Percentiles rank a stretch among this genome's conserved stretches.
These are phyloP conservation scores for Clanis bilineata DNA, from an alignment of 2,888 invertebrate genomes.

Conservation along the genomic window DNA sequence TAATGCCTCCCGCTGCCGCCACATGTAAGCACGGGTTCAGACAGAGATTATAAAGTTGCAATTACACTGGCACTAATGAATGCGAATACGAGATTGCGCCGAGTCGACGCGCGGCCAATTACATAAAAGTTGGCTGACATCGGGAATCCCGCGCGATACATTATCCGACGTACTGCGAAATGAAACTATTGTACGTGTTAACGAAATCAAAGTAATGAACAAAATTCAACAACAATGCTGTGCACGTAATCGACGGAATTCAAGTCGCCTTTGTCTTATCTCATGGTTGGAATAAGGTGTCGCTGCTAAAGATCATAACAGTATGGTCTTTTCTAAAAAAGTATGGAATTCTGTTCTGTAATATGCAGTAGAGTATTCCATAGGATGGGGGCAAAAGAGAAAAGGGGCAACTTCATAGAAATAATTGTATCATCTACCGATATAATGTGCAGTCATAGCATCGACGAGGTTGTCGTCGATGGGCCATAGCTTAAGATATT, in stretches of 20 bases:
- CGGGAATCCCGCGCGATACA: conserved; percentile 52
- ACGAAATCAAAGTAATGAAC: not conserved
- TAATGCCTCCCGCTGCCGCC: conserved; percentile 8
- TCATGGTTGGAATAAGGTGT: too few relatives aligned
- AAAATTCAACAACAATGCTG: not conserved
- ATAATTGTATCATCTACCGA: too few relatives aligned
- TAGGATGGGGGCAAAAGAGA: too few relatives aligned
- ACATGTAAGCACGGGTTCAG: conserved; percentile 23
- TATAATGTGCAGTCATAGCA: too few relatives aligned
- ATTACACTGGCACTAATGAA: conserved; percentile 59
- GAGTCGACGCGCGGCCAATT: conserved; percentile 48
- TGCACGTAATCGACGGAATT: not conserved
- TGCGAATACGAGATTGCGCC: conserved; percentile 52
- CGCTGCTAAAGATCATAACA: too few relatives aligned
- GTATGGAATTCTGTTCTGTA: too few relatives aligned
- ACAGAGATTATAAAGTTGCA: conserved; percentile 61
- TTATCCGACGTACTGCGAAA: conserved; percentile 27
- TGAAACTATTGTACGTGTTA: conserved; percentile 7
- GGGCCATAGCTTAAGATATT: too few relatives aligned
- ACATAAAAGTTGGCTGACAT: conserved; percentile 59
- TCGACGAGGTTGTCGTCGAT: too few relatives aligned
- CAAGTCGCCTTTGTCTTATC: not conserved
- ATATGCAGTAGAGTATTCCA: too few relatives aligned
- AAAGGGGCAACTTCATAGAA: too few relatives aligned
- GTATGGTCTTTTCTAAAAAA: too few relatives aligned